phyloP scores from a whole-genome alignment of 1,140 invertebrate genomes.

The Triops longicaudatus region DNA sequence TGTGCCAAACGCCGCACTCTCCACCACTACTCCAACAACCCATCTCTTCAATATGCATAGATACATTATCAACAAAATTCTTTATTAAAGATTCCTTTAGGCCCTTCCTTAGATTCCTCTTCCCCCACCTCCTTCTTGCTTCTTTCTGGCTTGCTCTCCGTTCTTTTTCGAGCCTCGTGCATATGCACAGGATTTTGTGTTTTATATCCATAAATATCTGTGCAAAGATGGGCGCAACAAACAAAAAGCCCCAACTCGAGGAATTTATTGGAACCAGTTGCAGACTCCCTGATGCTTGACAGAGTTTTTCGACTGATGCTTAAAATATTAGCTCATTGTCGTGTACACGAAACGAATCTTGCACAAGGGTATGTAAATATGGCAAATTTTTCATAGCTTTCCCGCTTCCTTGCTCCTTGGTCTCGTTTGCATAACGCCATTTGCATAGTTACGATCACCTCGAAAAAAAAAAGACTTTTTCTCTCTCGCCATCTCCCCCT shows the following conservation, averaged over 20 bases:
- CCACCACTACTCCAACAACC: background rate
- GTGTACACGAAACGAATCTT: conserved; percentile 12
- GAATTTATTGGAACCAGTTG: conserved; percentile 12
- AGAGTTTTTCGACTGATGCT: background rate
- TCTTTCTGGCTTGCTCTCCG: background rate
- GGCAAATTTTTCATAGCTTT: conserved; percentile 8
- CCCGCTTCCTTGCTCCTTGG: background rate
- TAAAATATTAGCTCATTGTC: conserved; percentile 8
- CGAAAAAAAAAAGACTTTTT: background rate
- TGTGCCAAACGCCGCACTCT: background rate
- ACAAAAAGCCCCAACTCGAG: background rate
- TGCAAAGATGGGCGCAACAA: background rate
- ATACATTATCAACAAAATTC: conserved; percentile 2
- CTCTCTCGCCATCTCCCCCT: too few species aligned
- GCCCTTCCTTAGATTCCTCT: background rate
- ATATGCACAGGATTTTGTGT: background rate
- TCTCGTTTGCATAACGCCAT: background rate
- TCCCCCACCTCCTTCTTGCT: background rate
- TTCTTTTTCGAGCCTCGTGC: too few species aligned
- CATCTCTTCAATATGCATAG: conserved; percentile 15
- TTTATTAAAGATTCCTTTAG: background rate
- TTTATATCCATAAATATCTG: background rate
- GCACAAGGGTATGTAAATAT: conserved; percentile 4
- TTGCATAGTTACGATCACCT: conserved; percentile 10
- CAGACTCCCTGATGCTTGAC: conserved; percentile 10